Evolutionary conservation across 2,888 invertebrate genomes (phyloP), one percentile per base, ranked within the genome.

Genomic region (Aethes cnicana): DNA sequence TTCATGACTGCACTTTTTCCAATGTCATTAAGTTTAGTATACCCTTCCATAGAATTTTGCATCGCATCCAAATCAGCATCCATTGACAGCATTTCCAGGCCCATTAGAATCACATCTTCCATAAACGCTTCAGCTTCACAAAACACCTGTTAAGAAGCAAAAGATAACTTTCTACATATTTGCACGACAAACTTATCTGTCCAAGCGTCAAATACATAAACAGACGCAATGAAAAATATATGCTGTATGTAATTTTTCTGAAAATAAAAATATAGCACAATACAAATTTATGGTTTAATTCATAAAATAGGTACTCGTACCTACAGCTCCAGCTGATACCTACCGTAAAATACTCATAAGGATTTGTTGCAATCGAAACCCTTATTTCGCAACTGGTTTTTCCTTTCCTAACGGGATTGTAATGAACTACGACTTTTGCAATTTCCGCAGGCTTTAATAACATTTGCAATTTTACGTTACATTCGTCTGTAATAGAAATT

Each of bases 81-180:
- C 83, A 88, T 82, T 7, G 88, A 70, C 8, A 89, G 74, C 88
- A 89, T 86, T 63, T 86, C 81, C 16, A 89, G 67, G 1, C 85
- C 85, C 26, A 79, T 55, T 41, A 89, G 60, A 56, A 87, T 80
- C 1, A 89, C 81, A 58, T 89, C 88, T 69, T 87, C 89, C 74
- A 84, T 81, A 58, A 89, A 88, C 0, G 86, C 81, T 69, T 89
- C 88, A 4, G 77, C 85, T 67, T 87, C 84, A 63, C 88, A 88
- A 14, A 78, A 47, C 12, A 88, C 65, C 89, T 89, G 48, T 3
- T 56, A 63, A 8, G 23, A 28, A 23, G 23, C 20, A 39, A 28
- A 1, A n/a, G n/a, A n/a, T n/a, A n/a, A n/a, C n/a, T n/a, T n/a
- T n/a, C n/a, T n/a, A n/a, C n/a, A n/a, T n/a, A n/a, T n/a, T n/a